Evolutionary conservation across 2,888 invertebrate species (phyloP).

Genomic region (Zonitis immaculata): DNA sequence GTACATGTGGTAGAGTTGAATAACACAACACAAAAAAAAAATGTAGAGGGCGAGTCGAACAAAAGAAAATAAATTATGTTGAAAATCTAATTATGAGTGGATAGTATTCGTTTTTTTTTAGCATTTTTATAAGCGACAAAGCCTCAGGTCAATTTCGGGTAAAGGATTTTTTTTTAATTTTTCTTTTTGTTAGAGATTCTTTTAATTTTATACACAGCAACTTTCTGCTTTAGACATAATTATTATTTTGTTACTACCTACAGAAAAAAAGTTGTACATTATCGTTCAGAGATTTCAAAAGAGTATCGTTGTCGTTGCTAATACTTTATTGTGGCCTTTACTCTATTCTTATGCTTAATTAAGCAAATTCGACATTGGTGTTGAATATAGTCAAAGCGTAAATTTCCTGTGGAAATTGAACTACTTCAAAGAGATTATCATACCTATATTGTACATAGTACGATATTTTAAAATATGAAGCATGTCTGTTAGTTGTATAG

Average conservation of each 20-base stretch:
- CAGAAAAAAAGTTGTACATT: too few species aligned
- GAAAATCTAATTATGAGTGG: slow-evolving; percentile 4
- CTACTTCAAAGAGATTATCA: slow-evolving; percentile 10
- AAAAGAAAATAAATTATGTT: slow-evolving; percentile 2
- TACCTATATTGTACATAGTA: too few species aligned
- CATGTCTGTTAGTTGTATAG: too few species aligned
- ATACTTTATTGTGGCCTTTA: slow-evolving; percentile 32
- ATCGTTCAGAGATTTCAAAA: too few species aligned
- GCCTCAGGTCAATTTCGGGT: background rate
- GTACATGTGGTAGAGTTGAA: too few species aligned
- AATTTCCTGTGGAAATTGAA: slow-evolving; percentile 9
- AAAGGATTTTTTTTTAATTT: background rate
- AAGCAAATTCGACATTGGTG: slow-evolving; percentile 34
- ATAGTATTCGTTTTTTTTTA: slow-evolving; percentile 7
- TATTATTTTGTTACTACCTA: slow-evolving; percentile 11
- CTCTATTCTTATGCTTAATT: slow-evolving; percentile 32
- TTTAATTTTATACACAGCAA: background rate
- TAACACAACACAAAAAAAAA: slow-evolving; percentile 7
- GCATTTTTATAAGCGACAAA: slow-evolving; percentile 7
- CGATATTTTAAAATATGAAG: slow-evolving; percentile 1
- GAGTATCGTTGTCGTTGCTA: slow-evolving; percentile 24
- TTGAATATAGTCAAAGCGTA: slow-evolving; percentile 8
- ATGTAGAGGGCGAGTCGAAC: slow-evolving; percentile 15
- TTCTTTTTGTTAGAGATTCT: background rate
- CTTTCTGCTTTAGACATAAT: slow-evolving; percentile 6